phyloP scores from a whole-genome alignment of 2,888 invertebrate genomes.

The Lithodes maja region DNA sequence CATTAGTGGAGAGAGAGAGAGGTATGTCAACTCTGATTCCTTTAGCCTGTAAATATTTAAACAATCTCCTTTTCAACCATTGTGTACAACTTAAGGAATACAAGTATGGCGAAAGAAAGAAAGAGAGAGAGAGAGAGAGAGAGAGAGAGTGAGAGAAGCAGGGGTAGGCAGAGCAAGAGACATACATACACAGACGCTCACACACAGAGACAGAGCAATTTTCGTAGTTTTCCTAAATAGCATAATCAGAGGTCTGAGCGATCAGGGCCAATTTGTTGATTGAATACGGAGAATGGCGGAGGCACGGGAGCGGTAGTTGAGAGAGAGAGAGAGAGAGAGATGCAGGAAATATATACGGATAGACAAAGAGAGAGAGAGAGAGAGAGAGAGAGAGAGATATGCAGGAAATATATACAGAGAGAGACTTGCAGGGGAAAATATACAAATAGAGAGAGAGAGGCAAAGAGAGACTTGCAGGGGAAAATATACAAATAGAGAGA shows the following conservation, averaged over 20 bases:
- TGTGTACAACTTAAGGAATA: no score
- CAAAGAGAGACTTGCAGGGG: neutral
- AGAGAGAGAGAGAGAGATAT: neutral
- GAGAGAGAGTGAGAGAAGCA: no score
- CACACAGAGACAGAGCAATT: neutral
- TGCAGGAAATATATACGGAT: neutral
- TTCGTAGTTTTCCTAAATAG: slow-evolving; percentile 17
- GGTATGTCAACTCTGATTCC: no score
- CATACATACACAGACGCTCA: no score
- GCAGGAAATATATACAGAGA: neutral
- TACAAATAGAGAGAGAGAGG: neutral
- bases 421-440: neutral
- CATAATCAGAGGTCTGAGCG: slow-evolving; percentile 16
- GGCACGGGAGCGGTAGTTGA: neutral
- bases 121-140: no score
- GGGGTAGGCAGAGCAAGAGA: no score
- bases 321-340: no score
- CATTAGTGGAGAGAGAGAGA: no score
- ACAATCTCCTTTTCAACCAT: no score
- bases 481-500: neutral
- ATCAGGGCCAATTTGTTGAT: slow-evolving; percentile 14
- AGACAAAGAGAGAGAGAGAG: slow-evolving; percentile 8
- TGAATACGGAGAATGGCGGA: slow-evolving; percentile 17
- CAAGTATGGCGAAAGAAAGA: no score
- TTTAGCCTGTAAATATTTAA: no score